Conservation (phyloP, 1,140 invertebrate genomes). For the Bombus pyrosoma region DNA sequence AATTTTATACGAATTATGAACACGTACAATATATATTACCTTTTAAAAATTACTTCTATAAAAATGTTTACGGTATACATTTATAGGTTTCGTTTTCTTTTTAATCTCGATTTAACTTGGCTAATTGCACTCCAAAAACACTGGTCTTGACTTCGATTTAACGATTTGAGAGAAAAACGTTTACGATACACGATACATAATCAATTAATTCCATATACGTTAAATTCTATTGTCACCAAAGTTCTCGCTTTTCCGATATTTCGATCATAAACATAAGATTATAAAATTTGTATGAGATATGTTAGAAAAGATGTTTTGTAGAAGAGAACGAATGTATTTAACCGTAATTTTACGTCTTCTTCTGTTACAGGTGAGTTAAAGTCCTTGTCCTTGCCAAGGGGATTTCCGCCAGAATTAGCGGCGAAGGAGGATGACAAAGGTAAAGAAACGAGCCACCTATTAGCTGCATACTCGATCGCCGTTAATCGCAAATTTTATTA, state of each 20-base stretch:
- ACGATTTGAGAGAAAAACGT: too few relatives aligned
- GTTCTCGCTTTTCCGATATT: neutral
- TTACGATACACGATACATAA: too few relatives aligned
- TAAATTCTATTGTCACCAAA: too few relatives aligned
- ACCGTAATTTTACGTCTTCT: slow-evolving; percentile 24
- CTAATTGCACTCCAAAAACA: too few relatives aligned
- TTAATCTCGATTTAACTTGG: too few relatives aligned
- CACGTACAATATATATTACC: too few relatives aligned
- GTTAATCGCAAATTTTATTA: slow-evolving; percentile 51
- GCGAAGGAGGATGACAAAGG: slow-evolving; percentile 70
- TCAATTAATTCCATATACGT: too few relatives aligned
- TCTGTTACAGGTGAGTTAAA: slow-evolving; percentile 83
- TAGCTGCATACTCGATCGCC: slow-evolving; percentile 12
- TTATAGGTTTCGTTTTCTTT: too few relatives aligned
- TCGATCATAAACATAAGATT: neutral
- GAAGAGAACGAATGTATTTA: neutral
- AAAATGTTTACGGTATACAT: too few relatives aligned
- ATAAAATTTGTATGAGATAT: neutral
- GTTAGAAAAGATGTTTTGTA: neutral
- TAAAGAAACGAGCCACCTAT: slow-evolving; percentile 58
- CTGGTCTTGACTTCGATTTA: too few relatives aligned
- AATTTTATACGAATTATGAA: neutral
- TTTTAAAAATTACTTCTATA: too few relatives aligned
- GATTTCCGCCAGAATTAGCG: slow-evolving; percentile 75
- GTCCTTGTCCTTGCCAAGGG: slow-evolving; percentile 81